phyloP scores from a whole-genome alignment of 2,113 vertebrate genomes.

The Crypturellus undulatus region DNA sequence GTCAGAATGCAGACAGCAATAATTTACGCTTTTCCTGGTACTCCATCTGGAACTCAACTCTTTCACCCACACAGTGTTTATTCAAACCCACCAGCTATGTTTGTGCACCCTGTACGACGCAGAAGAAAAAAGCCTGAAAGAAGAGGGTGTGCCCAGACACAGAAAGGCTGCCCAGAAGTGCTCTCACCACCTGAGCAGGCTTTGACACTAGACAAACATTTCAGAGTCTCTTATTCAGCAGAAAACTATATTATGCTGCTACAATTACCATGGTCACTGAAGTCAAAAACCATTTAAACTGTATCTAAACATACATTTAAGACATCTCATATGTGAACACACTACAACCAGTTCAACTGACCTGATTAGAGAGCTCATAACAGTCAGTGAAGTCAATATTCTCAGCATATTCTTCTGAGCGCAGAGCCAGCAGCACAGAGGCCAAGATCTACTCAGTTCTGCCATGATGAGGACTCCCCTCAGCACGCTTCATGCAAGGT shows the following conservation, averaged over 20 bases:
- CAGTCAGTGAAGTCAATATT: not conserved
- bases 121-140: not conserved
- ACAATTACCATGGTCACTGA: not conserved
- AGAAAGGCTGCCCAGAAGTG: not conserved
- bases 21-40: not conserved
- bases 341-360: not conserved
- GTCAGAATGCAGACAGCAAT: not conserved
- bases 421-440: not conserved
- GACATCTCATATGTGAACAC: rapidly evolving
- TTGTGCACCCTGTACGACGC: not conserved
- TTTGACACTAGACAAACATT: not conserved
- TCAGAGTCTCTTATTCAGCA: not conserved
- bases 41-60: not conserved
- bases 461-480: not conserved
- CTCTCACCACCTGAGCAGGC: not conserved
- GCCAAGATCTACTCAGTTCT: not conserved
- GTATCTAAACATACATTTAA: not conserved
- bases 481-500: not conserved
- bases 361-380: not conserved
- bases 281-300: not conserved
- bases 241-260: rapidly evolving
- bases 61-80: not conserved
- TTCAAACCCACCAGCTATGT: not conserved
- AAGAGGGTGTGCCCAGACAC: not conserved
- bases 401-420: not conserved